Percentiles rank a stretch among this genome's conserved stretches.
Conservation (phyloP, 2,113 vertebrate species). For the Erpornis zantholeuca region DNA sequence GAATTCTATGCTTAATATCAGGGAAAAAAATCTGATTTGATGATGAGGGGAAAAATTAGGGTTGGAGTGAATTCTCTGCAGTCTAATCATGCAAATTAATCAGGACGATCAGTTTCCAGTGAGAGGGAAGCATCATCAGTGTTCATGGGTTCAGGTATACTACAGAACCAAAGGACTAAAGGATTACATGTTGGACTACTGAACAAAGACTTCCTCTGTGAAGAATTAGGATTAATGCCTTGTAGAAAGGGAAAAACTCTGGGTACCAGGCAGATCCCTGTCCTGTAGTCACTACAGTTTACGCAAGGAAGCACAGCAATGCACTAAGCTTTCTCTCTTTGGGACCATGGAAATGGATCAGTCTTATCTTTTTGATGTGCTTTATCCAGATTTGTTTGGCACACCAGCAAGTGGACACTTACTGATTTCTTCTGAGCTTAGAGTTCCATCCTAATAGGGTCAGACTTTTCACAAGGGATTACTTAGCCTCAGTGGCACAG, state of each 20-base stretch:
- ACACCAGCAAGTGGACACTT: background rate
- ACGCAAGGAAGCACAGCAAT: background rate
- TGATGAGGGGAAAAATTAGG: background rate
- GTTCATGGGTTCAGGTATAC: background rate
- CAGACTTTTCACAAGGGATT: constrained; percentile 16
- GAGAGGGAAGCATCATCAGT: background rate
- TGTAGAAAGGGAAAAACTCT: background rate
- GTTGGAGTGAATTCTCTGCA: background rate
- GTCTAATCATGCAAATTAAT: background rate
- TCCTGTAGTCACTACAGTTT: background rate
- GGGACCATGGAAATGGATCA: background rate
- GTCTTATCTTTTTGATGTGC: background rate
- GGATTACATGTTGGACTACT: background rate
- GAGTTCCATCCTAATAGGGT: background rate
- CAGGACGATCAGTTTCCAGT: background rate
- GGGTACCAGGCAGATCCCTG: background rate
- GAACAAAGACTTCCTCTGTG: background rate
- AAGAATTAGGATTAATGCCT: background rate
- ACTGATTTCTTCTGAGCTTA: background rate
- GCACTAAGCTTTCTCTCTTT: background rate
- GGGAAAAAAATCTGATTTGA: background rate
- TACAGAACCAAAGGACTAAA: background rate
- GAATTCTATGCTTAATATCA: background rate
- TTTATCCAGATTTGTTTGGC: constrained; percentile 8
- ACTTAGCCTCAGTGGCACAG: background rate